Evolutionary conservation across 2,888 invertebrate species (phyloP), one percentile per base, ranked within the genome.

Genomic region (Ommatoiulus sabulosus): DNA sequence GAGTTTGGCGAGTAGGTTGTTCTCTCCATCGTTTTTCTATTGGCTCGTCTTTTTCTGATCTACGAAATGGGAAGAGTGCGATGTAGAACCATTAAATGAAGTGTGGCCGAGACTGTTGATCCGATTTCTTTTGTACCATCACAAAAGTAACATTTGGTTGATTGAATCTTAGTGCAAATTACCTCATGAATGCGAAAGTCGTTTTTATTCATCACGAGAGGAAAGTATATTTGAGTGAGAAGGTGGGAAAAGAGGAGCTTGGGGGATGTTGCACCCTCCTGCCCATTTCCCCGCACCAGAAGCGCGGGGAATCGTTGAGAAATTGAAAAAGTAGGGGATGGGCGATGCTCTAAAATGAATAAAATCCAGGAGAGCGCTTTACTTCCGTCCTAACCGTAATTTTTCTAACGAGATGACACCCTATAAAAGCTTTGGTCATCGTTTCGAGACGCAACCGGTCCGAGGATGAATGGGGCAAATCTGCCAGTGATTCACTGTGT

Each of bases 81-180:
- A 46, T 85, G 46, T 85, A 85, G 87, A 87, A 52, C 87, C 87
- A 87, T 87, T 87, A 87, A 87, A 87, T 48, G 48, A 57, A 87
- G 87, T 44, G 80, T 80, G 88, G 88, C 72, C 88, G 88, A 87
- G 88, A 87, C 88, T 63, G 88, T 87, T 87, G 87, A 87, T 87
- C 87, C 57, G 87, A 87, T 87, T 48, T 43, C 57, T 48, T 87
- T 87, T 85, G 85, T 85, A 85, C 85, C 85, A 85, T 85, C 85
- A 46, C 85, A 46, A 46, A 85, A 87, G 88, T 87, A 80, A 20
- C 88, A 87, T 87, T 87, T 87, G 63, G 86, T 44, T 84, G 88
- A 88, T 88, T 88, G 88, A 88, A 88, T 88, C 88, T 84, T 88
- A 44, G 84, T 88, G 88, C 88, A 88, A 88, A 88, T 89, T 89